A percentile compares a stretch with the other conserved stretches of the same genome.
Conservation (phyloP, 2,113 vertebrate genomes). For the Stercorarius parasiticus region DNA sequence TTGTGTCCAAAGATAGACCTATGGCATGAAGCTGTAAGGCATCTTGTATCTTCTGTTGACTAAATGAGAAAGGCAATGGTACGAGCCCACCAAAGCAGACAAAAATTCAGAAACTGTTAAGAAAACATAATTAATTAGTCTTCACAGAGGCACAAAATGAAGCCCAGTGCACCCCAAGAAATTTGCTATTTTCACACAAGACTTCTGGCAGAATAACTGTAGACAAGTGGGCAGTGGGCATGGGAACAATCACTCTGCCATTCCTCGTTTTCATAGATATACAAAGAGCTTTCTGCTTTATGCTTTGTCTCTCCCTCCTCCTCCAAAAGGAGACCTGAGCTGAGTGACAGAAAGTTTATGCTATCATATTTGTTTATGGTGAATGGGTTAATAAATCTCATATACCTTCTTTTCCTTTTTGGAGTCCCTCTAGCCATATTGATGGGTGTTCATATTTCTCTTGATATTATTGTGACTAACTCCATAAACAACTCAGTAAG, state of each 20-base stretch:
- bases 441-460: background rate
- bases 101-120: background rate
- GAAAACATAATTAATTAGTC: background rate
- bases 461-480: background rate
- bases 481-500: background rate
- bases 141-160: background rate
- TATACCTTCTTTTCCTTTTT: background rate
- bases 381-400: background rate
- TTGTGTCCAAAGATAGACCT: background rate
- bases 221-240: background rate
- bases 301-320: background rate
- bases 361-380: background rate
- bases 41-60: background rate
- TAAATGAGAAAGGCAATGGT: background rate
- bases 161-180: background rate
- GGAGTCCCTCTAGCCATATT: background rate
- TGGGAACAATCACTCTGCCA: background rate
- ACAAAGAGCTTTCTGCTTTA: background rate
- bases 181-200: background rate
- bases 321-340: background rate
- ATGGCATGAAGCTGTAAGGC: fast-evolving
- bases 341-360: background rate
- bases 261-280: background rate
- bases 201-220: background rate
- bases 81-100: background rate